phyloP scores from a whole-genome alignment of 2,113 vertebrate genomes.

The Prietella phreatophila region DNA sequence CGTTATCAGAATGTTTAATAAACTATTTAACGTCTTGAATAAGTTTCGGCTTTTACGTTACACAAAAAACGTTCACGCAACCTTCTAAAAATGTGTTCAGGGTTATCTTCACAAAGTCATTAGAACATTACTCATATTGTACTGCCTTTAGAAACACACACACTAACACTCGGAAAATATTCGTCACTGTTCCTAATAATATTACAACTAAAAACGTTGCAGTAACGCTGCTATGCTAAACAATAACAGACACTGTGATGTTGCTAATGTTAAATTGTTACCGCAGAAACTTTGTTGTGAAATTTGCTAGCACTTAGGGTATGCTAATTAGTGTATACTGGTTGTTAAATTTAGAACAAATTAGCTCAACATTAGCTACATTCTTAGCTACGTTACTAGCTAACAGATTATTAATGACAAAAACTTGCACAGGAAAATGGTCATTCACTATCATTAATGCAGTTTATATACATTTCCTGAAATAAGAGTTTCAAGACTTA shows the following conservation, averaged over 20 bases:
- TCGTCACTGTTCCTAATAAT: not conserved
- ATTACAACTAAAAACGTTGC: not conserved
- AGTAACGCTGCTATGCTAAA: not conserved
- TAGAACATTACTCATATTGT: not conserved
- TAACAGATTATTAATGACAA: not conserved
- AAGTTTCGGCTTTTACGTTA: not conserved
- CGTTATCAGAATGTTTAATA: not conserved
- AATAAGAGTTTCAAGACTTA: not conserved
- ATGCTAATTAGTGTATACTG: not conserved
- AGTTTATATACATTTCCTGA: not conserved
- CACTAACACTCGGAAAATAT: not conserved
- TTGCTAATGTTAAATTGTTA: not conserved
- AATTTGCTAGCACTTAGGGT: not conserved
- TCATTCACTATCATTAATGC: not conserved
- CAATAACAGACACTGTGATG: no score
- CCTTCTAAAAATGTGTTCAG: not conserved
- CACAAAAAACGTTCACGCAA: not conserved
- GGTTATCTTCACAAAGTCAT: not conserved
- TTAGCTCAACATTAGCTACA: not conserved
- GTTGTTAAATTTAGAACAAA: not conserved
- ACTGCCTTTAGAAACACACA: not conserved
- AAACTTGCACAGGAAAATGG: not conserved
- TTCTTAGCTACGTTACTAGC: not conserved
- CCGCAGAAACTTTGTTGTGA: not conserved
- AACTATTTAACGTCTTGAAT: not conserved